Evolutionary conservation across 1,140 invertebrate genomes (phyloP).

Genomic region (Drosophila orosa): DNA sequence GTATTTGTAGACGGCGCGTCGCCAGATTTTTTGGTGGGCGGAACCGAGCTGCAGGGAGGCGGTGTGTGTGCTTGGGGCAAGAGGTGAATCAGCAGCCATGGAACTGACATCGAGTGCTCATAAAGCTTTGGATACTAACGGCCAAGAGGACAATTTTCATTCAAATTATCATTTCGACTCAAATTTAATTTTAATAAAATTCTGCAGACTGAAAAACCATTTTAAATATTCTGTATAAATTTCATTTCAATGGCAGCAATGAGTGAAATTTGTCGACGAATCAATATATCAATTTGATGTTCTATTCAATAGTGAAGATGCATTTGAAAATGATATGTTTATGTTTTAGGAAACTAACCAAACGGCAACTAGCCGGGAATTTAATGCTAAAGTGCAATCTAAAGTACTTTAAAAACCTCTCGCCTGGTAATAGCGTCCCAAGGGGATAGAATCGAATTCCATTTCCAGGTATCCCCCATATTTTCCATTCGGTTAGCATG

Average conservation of each 20-base stretch:
- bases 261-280: background rate
- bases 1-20: constrained; percentile 57
- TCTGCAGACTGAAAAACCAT: too few species aligned
- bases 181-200: background rate
- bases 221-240: background rate
- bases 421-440: background rate
- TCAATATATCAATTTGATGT: background rate
- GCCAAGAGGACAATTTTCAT: background rate
- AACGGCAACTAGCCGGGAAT: background rate
- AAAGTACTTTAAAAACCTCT: background rate
- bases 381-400: background rate
- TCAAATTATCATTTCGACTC: background rate
- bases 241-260: background rate
- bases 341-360: background rate
- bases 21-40: constrained; percentile 36
- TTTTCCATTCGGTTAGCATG: constrained; percentile 31
- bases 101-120: constrained; percentile 57
- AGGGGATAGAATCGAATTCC: background rate
- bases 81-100: constrained; percentile 24
- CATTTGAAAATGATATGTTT: too few species aligned
- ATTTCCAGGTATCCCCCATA: background rate
- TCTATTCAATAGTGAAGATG: background rate
- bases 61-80: background rate
- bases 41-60: background rate
- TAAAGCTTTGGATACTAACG: constrained; percentile 40